phyloP scores from a whole-genome alignment of 2,797 vertebrate genomes.

The Borostomias antarcticus region DNA sequence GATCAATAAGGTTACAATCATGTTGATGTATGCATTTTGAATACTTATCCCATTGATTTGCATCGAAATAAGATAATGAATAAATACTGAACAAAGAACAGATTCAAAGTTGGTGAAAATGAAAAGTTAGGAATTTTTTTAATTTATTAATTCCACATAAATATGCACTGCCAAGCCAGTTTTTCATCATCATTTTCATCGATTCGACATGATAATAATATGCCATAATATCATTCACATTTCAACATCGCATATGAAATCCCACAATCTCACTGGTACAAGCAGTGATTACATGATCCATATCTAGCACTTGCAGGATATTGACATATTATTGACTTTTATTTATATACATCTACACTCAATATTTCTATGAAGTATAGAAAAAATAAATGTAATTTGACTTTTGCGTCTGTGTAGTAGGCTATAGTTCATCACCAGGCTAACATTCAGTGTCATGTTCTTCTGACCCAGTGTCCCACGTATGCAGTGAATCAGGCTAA shows the following conservation, averaged over 20 bases:
- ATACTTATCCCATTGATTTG: background rate
- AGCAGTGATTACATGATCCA: constrained; percentile 53
- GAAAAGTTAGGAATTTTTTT: constrained; percentile 44
- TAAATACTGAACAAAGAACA: background rate
- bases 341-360: constrained; percentile 60
- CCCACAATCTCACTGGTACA: constrained; percentile 26
- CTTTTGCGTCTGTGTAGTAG: constrained; percentile 61
- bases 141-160: constrained; percentile 58
- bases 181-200: constrained; percentile 31
- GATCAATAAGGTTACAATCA: background rate
- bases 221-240: constrained; percentile 31
- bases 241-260: constrained; percentile 42
- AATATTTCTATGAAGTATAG: constrained; percentile 66
- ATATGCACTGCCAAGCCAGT: constrained; percentile 49
- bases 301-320: constrained; percentile 60
- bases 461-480: constrained; percentile 27
- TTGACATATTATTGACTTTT: constrained; percentile 64
- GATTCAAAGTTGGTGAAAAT: background rate
- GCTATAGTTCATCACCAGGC: constrained; percentile 38
- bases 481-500: too few relatives aligned
- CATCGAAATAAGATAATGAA: background rate
- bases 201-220: constrained; percentile 35
- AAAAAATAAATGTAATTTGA: constrained; percentile 70
- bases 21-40: background rate
- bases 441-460: constrained; percentile 43